phyloP scores from a whole-genome alignment of 2,888 invertebrate genomes.

The Julus scandinavius region DNA sequence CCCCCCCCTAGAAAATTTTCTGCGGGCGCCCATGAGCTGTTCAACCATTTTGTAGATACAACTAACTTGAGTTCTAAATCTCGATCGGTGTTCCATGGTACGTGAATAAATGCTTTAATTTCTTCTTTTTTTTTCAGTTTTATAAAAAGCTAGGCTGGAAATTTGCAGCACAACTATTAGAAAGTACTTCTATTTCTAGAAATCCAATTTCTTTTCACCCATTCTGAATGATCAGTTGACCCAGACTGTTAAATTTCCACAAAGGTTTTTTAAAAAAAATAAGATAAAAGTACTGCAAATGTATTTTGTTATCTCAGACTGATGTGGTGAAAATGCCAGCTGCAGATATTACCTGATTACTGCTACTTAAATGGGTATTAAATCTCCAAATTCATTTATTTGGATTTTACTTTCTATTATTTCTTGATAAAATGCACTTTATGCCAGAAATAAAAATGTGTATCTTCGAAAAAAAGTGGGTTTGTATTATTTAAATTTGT shows the following conservation, averaged over 20 bases:
- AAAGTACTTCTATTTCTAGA: conserved; percentile 73
- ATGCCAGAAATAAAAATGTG: neutral
- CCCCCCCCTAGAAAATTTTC: no score
- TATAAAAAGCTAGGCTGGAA: conserved; percentile 77
- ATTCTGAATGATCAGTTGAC: conserved; percentile 71
- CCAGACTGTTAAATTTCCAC: neutral
- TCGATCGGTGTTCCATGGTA: no score
- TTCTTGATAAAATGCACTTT: neutral
- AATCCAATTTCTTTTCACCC: conserved; percentile 76
- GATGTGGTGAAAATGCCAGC: neutral
- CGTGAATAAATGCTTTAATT: neutral
- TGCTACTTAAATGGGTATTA: conserved; percentile 19
- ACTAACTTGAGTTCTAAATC: neutral
- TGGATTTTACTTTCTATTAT: neutral
- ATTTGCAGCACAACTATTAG: conserved; percentile 72
- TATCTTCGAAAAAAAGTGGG: neutral
- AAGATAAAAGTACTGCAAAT: neutral
- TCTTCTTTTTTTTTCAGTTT: conserved; percentile 69
- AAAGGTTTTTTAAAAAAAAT: neutral
- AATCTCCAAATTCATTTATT: neutral
- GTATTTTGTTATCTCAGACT: neutral
- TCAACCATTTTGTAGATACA: neutral
- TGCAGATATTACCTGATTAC: neutral
- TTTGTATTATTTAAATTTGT: neutral
- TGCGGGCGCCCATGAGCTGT: no score